Conservation (phyloP, 2,797 vertebrate species). For the Clarias platycephalus region DNA sequence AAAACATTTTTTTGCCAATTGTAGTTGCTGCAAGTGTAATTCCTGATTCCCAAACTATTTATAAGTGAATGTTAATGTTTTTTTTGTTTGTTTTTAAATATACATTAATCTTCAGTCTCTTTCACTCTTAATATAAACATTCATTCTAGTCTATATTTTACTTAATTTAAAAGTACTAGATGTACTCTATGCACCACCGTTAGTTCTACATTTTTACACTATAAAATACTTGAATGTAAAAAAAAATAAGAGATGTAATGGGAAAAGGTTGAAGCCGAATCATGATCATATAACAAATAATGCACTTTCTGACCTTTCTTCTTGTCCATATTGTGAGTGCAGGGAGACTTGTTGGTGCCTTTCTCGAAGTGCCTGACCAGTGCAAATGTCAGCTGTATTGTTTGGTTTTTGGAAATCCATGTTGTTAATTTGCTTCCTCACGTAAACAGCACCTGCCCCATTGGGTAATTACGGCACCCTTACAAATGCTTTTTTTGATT, state of each 20-base stretch:
- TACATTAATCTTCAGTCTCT: conserved; percentile 50
- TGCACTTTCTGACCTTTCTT: neutral
- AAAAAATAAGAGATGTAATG: too few species aligned
- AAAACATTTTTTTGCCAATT: conserved; percentile 59
- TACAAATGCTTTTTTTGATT: conserved; percentile 24
- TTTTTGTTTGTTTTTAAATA: conserved; percentile 36
- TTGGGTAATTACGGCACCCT: conserved; percentile 23
- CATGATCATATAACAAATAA: neutral
- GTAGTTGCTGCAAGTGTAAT: conserved; percentile 58
- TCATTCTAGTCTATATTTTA: conserved; percentile 18
- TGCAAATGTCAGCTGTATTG: conserved; percentile 37
- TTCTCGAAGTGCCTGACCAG: conserved; percentile 34
- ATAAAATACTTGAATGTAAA: neutral
- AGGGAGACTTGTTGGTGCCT: neutral
- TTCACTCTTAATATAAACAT: conserved; percentile 43
- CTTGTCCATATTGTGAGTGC: conserved; percentile 25
- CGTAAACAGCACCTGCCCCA: conserved; percentile 38
- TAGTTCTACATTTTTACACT: neutral
- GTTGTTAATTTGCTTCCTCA: conserved; percentile 55
- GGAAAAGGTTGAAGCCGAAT: neutral
- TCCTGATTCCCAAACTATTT: conserved; percentile 58
- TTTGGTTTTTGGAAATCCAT: conserved; percentile 48
- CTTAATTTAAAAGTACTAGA: conserved; percentile 24
- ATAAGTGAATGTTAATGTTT: conserved; percentile 57
- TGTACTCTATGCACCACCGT: neutral